These are phyloP conservation scores for Eulemur coronatus DNA, from an alignment of 2,797 vertebrate genomes.

Conservation along the genomic window DNA sequence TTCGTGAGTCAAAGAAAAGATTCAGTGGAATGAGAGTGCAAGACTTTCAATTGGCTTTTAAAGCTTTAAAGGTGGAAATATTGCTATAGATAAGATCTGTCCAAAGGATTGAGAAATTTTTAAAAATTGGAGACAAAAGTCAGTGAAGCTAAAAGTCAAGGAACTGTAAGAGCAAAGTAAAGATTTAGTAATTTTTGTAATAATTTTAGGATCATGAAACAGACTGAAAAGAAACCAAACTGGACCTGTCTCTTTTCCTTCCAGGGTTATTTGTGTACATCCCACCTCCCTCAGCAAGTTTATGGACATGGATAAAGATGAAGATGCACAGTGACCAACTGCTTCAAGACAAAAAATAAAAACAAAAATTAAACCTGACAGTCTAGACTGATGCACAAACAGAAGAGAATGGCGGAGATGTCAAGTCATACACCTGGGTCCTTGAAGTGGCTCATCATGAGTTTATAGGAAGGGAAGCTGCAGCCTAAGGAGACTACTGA, in stretches of 20 bases:
- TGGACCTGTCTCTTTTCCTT: background rate
- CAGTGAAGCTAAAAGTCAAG: background rate
- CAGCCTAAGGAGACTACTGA: background rate
- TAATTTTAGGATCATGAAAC: background rate
- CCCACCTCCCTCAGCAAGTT: background rate
- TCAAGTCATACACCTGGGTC: background rate
- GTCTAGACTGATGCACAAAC: background rate
- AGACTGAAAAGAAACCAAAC: background rate
- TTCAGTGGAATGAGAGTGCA: background rate
- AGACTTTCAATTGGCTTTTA: background rate
- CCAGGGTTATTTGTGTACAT: background rate
- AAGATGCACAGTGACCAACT: background rate
- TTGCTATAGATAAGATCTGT: background rate
- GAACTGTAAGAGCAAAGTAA: background rate
- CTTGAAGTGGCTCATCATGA: background rate
- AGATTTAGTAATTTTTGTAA: slow-evolving; percentile 7
- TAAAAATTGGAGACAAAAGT: background rate
- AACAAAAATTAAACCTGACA: background rate
- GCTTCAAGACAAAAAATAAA: background rate
- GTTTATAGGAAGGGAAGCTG: background rate
- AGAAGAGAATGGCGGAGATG: background rate
- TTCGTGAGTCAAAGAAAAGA: background rate
- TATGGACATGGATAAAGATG: background rate
- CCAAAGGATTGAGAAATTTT: background rate
- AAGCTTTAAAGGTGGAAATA: background rate